phyloP scores from a whole-genome alignment of 2,113 vertebrate genomes.

The Gymnorhina tibicen region DNA sequence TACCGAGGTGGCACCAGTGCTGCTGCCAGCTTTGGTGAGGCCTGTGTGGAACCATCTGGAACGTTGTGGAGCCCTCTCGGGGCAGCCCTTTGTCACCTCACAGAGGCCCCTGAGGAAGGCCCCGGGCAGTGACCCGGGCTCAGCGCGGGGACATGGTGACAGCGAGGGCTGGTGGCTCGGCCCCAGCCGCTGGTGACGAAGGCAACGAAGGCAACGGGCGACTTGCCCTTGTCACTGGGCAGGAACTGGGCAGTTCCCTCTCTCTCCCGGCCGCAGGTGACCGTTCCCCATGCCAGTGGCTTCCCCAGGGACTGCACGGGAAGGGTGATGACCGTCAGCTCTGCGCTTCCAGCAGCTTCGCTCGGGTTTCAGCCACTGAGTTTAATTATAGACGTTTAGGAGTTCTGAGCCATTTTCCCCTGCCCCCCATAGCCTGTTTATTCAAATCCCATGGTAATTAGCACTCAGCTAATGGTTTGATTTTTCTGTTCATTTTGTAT shows the following conservation, averaged over 20 bases:
- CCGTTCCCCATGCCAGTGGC: rapidly evolving
- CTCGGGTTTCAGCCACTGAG: not conserved
- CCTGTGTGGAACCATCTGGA: no score
- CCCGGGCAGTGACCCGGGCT: not conserved
- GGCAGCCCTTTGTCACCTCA: not conserved
- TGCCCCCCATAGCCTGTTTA: not conserved
- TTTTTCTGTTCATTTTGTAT: not conserved
- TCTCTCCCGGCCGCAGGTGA: not conserved
- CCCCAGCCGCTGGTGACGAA: rapidly evolving
- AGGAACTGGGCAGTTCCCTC: not conserved
- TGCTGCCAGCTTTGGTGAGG: not conserved
- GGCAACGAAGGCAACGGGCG: rapidly evolving
- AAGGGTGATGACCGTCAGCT: rapidly evolving
- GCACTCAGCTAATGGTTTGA: not conserved
- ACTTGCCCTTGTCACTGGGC: not conserved
- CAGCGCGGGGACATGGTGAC: not conserved
- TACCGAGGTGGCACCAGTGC: rapidly evolving
- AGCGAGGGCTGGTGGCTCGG: not conserved
- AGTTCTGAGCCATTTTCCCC: not conserved
- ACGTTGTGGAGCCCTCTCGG: rapidly evolving
- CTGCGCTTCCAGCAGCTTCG: not conserved
- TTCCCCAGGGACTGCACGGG: not conserved
- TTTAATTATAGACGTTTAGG: not conserved
- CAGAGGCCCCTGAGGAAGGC: not conserved
- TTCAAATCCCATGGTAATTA: not conserved